These are phyloP conservation scores for Syrmaticus mikado DNA, from an alignment of 2,113 vertebrate species.

Conservation along the genomic window DNA sequence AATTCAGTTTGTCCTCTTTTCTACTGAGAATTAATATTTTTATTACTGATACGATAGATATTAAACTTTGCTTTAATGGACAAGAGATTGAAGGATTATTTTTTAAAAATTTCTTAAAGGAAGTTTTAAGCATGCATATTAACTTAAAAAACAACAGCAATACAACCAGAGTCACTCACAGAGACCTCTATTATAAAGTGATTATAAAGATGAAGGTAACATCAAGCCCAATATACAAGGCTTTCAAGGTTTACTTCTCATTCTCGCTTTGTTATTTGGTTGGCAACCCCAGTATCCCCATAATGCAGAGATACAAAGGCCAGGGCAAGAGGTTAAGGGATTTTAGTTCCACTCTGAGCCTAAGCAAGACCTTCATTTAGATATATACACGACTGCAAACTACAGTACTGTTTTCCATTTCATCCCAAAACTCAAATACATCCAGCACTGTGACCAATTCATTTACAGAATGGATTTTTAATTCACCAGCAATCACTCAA, in stretches of 20 bases:
- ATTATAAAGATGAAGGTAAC: neutral
- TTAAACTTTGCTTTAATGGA: neutral
- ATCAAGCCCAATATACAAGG: neutral
- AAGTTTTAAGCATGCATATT: neutral
- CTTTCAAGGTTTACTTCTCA: neutral
- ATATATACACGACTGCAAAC: neutral
- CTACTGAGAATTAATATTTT: neutral
- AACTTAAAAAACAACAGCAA: neutral
- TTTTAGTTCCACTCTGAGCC: neutral
- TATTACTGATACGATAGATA: neutral
- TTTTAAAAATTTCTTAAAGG: neutral
- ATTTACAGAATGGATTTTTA: neutral
- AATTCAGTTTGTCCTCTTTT: neutral
- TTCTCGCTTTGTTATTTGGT: neutral
- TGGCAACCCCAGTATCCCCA: neutral
- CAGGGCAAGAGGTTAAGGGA: neutral
- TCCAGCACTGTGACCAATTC: neutral
- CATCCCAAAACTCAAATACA: neutral
- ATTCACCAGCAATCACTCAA: neutral
- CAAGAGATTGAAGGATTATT: neutral
- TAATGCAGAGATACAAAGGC: neutral
- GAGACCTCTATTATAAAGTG: neutral
- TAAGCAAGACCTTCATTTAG: neutral
- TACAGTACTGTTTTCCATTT: neutral
- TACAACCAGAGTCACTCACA: neutral